A percentile compares a stretch with the other conserved stretches of the same genome.
Evolutionary conservation across 2,797 vertebrate genomes (phyloP).

Genomic region (Etheostoma perlongum): DNA sequence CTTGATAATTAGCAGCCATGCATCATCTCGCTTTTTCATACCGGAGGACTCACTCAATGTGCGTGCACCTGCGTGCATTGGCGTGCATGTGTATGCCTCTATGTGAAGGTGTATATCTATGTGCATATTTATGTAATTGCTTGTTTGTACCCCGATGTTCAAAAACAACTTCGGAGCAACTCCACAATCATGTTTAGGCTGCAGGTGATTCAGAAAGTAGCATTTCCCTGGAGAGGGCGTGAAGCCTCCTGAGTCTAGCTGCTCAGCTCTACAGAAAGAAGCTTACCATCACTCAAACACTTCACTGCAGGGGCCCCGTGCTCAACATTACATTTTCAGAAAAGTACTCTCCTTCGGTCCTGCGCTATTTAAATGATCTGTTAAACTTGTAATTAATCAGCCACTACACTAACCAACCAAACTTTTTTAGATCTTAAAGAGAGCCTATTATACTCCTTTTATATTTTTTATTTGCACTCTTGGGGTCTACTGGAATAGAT

Average conservation of each 20-base stretch:
- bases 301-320: slow-evolving; percentile 68
- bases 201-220: slow-evolving; percentile 83
- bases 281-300: slow-evolving; percentile 75
- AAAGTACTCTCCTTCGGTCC: slow-evolving; percentile 40
- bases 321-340: slow-evolving; percentile 58
- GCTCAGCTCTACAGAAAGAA: slow-evolving; percentile 54
- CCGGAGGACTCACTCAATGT: slow-evolving; percentile 29
- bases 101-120: slow-evolving; percentile 28
- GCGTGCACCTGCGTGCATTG: not conserved
- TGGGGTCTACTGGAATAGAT: no score
- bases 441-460: no score
- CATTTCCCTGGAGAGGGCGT: slow-evolving; percentile 73
- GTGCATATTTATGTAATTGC: slow-evolving; percentile 72
- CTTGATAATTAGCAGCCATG: slow-evolving; percentile 75
- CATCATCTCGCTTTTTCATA: slow-evolving; percentile 63
- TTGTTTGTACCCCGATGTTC: slow-evolving; percentile 75
- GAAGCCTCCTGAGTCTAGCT: slow-evolving; percentile 68
- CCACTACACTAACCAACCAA: slow-evolving; percentile 20
- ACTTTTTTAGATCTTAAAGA: slow-evolving; percentile 51
- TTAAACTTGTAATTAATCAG: slow-evolving; percentile 63
- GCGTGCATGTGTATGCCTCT: not conserved
- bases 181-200: slow-evolving; percentile 80
- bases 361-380: slow-evolving; percentile 56
- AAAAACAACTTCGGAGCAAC: slow-evolving; percentile 73
- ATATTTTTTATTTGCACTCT: no score